These are phyloP conservation scores for Cynopterus brachyotis DNA, from an alignment of 2,113 vertebrate species.

Conservation along the genomic window DNA sequence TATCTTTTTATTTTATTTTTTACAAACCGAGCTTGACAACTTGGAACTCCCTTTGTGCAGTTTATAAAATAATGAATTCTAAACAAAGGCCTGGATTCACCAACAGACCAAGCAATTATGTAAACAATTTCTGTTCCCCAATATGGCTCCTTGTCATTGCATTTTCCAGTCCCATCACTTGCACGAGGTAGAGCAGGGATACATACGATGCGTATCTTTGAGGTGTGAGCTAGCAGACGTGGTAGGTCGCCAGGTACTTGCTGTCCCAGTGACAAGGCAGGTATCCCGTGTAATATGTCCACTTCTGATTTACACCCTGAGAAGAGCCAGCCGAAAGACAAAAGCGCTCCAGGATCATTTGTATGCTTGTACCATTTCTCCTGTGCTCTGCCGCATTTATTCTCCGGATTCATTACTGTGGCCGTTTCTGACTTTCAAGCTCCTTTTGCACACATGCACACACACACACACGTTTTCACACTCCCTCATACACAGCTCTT, in stretches of 20 bases:
- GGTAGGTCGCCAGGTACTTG: constrained; percentile 44
- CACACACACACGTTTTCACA: neutral
- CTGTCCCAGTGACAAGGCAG: constrained; percentile 58
- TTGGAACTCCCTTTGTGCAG: constrained; percentile 78
- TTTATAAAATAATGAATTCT: constrained; percentile 80
- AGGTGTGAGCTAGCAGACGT: neutral
- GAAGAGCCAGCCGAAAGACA: constrained; percentile 71
- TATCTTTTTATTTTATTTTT: constrained; percentile 83
- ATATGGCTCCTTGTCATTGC: constrained; percentile 63
- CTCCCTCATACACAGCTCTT: neutral
- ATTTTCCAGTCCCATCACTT: constrained; percentile 68
- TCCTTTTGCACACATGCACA: neutral
- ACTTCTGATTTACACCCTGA: constrained; percentile 65
- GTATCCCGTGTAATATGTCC: constrained; percentile 52
- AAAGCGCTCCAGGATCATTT: constrained; percentile 60
- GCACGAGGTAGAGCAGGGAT: constrained; percentile 53
- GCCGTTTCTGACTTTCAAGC: neutral
- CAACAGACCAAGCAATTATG: constrained; percentile 73
- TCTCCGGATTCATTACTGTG: constrained; percentile 16
- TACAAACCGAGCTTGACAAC: constrained; percentile 78
- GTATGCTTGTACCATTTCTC: constrained; percentile 56
- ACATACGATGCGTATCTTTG: neutral
- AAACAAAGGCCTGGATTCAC: constrained; percentile 72
- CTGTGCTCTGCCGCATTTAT: neutral
- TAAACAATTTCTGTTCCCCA: constrained; percentile 71